Evolutionary conservation across 2,888 invertebrate genomes (phyloP).

Genomic region (Leistus spinibarbis): DNA sequence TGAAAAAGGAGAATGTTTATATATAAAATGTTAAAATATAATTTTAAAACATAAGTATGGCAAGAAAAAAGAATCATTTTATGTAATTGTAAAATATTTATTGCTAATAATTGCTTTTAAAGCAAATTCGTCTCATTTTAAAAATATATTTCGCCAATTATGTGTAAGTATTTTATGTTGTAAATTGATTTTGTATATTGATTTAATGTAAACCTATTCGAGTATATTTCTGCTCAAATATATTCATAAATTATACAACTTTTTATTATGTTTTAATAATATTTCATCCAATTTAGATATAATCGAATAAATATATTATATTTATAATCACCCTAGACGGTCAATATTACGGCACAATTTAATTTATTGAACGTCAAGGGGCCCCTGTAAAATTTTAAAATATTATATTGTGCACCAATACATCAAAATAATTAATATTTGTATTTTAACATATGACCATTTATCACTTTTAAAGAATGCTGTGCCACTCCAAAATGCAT

Average conservation of each 20-base stretch:
- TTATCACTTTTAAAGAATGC: no score
- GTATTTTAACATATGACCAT: no score
- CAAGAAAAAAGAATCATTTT: slow-evolving; percentile 10
- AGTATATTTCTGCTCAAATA: slow-evolving; percentile 36
- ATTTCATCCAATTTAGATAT: not conserved
- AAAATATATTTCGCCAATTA: slow-evolving; percentile 20
- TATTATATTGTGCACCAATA: no score
- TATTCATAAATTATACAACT: slow-evolving; percentile 26
- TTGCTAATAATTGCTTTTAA: slow-evolving; percentile 31
- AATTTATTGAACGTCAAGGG: no score
- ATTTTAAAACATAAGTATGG: not conserved
- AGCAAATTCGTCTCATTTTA: slow-evolving; percentile 14
- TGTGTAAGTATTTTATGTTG: slow-evolving; percentile 9
- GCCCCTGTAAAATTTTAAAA: no score
- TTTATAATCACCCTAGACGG: no score
- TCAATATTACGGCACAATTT: no score
- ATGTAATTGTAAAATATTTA: slow-evolving; percentile 15
- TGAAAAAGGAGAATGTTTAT: no score
- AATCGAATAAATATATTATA: not conserved
- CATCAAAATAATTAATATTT: no score
- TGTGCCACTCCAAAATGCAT: no score
- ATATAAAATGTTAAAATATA: not conserved
- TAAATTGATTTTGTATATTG: slow-evolving; percentile 31
- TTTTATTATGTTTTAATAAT: not conserved
- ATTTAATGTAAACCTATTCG: slow-evolving; percentile 38